phyloP scores from a whole-genome alignment of 2,888 invertebrate genomes.

The Drosophila hamatofila region DNA sequence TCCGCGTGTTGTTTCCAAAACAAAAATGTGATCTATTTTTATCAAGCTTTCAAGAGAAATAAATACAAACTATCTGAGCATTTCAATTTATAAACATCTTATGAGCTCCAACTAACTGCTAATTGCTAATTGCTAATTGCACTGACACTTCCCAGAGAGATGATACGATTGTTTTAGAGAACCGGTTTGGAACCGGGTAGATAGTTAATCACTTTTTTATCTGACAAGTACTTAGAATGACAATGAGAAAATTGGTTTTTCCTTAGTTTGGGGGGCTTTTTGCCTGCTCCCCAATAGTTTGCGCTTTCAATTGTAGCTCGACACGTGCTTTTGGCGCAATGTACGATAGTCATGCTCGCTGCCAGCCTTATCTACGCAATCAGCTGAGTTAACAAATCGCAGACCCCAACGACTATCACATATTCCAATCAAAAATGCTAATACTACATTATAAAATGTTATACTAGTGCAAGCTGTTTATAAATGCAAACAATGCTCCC shows the following conservation, averaged over 20 bases:
- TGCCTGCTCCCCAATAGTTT: no score
- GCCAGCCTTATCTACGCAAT: slow-evolving; percentile 34
- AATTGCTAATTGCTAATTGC: slow-evolving; percentile 8
- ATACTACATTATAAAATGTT: slow-evolving; percentile 3
- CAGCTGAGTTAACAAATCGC: slow-evolving; percentile 29
- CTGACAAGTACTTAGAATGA: not conserved
- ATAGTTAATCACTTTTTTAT: slow-evolving; percentile 3
- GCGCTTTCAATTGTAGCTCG: not conserved
- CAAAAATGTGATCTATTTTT: slow-evolving; percentile 28
- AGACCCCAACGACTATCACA: slow-evolving; percentile 15
- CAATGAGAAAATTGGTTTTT: not conserved
- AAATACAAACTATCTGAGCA: slow-evolving; percentile 3
- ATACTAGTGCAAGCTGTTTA: slow-evolving; percentile 5
- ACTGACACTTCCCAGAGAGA: not conserved
- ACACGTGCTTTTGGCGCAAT: slow-evolving; percentile 24
- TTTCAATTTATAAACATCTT: slow-evolving; percentile 6
- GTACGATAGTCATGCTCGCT: slow-evolving; percentile 7
- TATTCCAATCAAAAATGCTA: slow-evolving; percentile 19
- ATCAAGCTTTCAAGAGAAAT: slow-evolving; percentile 10
- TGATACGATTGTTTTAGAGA: not conserved
- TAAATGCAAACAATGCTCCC: slow-evolving; percentile 5
- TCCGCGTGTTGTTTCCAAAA: slow-evolving; percentile 55
- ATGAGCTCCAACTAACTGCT: not conserved
- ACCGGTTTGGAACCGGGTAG: slow-evolving; percentile 16
- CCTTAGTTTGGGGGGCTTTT: not conserved